Base-by-base conservation (phyloP, 1,140 invertebrate species). In the Nasonia longicornis region DNA sequence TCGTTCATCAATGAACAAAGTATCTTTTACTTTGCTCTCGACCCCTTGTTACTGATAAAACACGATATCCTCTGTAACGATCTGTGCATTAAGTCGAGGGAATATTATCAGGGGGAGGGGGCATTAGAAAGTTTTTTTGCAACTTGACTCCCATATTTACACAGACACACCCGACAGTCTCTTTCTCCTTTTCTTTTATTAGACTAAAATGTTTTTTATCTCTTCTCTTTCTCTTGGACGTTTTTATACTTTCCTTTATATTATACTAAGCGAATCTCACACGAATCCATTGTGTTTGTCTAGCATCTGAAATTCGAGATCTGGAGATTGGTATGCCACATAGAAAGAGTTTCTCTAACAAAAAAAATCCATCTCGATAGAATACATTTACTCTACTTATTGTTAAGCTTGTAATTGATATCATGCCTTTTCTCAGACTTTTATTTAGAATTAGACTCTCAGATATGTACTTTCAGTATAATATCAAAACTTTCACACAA, bases 151-250 rank as follows among this genome's bases (percentile, higher is more conserved):
- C 52, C 11, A 35, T 35, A 69, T 69, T 31, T 35, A 80, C 78
- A 73, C 77, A 45, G 73, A 72, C 22, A 66, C 71, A 38, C 22
- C 71, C 35, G 1, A 79, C 58, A 42, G 16, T 73, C 76, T 73
- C 76, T 79, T 20, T 67, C 38, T 48, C 52, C 38, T 80, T 80
- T 16, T 67, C 70, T 74, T 45, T 48, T 26, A 31, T 67, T 26
- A 74, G 70, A 80, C 29, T 70, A 22, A 63, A 45, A 76, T 70
- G 29, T 76, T 70, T 76, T 70, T 75, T 31, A 64, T 58, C 22
- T 79, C 76, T 79, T 74, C 52, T 58, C 35, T 58, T 16, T 63
- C 38, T 83, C 80, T 85, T 83, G 75, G 82, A 69, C 82, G 83
- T 85, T 82, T 82, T 42, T 42, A 42, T 64, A 26, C 45, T 66